Evolutionary conservation across 1,140 invertebrate genomes (phyloP).

Genomic region (Drosophila busckii): DNA sequence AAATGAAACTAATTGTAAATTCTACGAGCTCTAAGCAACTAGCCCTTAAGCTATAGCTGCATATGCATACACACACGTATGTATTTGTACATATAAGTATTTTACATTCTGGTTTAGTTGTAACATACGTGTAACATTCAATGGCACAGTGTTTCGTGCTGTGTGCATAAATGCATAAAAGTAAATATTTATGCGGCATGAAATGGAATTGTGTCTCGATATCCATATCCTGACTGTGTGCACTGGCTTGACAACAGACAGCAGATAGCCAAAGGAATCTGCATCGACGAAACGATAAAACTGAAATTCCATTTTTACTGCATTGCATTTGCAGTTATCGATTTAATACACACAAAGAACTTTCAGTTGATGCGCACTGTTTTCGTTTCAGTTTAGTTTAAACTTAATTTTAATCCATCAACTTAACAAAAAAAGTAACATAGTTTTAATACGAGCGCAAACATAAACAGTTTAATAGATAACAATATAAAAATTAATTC

Average conservation of each 20-base stretch:
- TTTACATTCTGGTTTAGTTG: slow-evolving; percentile 13
- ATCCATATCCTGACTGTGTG: slow-evolving; percentile 23
- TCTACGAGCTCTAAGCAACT: slow-evolving; percentile 63
- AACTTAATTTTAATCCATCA: no score
- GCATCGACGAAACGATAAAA: no score
- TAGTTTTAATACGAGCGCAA: slow-evolving; percentile 15
- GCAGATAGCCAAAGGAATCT: no score
- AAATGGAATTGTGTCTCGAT: slow-evolving; percentile 58
- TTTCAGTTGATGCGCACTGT: no score
- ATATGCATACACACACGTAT: slow-evolving; percentile 12
- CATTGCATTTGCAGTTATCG: no score
- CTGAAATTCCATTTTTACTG: no score
- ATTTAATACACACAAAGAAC: no score
- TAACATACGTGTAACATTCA: slow-evolving; percentile 21
- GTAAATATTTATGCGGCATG: slow-evolving; percentile 61
- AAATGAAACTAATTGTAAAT: slow-evolving; percentile 46
- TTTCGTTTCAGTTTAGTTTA: no score
- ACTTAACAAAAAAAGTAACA: slow-evolving; percentile 14
- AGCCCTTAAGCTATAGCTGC: slow-evolving; percentile 33
- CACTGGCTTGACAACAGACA: background rate
- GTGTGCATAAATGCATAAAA: slow-evolving; percentile 60
- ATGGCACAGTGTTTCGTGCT: no score
- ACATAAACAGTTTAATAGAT: slow-evolving; percentile 33
- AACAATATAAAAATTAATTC: slow-evolving; percentile 49
- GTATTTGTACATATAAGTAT: slow-evolving; percentile 13